Percentiles rank a stretch among this genome's conserved stretches.
Conservation (phyloP, 2,113 vertebrate genomes). For the Oryzias celebensis region DNA sequence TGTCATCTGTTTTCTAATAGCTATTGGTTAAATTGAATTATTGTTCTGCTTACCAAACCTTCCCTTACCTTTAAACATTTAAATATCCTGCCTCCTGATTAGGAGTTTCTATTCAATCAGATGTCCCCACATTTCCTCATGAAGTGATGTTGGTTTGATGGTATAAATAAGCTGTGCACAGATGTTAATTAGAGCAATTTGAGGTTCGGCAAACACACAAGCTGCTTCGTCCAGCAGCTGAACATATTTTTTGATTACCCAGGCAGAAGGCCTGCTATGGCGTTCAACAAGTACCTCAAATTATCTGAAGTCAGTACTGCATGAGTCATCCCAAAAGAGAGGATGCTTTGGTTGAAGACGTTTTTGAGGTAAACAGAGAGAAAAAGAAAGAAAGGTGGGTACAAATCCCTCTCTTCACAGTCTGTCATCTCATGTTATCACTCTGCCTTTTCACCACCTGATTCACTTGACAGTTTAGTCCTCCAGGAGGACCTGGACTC, state of each 20-base stretch:
- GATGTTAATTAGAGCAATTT: too few relatives aligned
- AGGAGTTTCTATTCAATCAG: too few relatives aligned
- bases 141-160: too few relatives aligned
- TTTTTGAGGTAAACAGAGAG: constrained; percentile 1
- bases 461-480: constrained; percentile 74
- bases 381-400: not conserved
- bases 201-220: not conserved
- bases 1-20: too few relatives aligned
- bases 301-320: constrained; percentile 28
- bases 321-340: constrained; percentile 40
- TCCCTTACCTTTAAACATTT: too few relatives aligned
- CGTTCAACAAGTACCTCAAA: constrained; percentile 39
- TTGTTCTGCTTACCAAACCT: too few relatives aligned
- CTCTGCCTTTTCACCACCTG: constrained; percentile 49
- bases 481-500: constrained; percentile 46
- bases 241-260: constrained; percentile 34
- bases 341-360: constrained; percentile 27
- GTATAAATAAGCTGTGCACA: too few relatives aligned
- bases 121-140: too few relatives aligned
- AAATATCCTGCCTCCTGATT: too few relatives aligned
- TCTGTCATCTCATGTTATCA: constrained; percentile 72
- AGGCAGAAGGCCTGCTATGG: constrained; percentile 51
- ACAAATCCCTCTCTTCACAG: constrained; percentile 9
- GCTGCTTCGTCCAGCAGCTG: constrained; percentile 1
- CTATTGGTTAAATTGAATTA: too few relatives aligned